Conservation (phyloP, 2,113 vertebrate genomes). For the Oryzias melastigma region DNA sequence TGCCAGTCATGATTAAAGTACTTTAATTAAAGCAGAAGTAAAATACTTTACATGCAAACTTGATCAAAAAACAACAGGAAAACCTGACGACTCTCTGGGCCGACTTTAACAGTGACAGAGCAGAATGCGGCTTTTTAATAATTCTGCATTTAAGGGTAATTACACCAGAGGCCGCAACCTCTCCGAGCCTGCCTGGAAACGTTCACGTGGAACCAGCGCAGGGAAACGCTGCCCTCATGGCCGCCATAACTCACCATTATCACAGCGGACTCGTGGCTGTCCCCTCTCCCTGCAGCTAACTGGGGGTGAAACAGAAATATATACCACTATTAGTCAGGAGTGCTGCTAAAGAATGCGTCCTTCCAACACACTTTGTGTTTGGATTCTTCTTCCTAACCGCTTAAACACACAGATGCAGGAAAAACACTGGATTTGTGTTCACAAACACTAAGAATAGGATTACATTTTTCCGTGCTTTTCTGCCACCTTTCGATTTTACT, state of each 20-base stretch:
- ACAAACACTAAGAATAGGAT: neutral
- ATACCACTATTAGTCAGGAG: slow-evolving; percentile 59
- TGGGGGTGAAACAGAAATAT: slow-evolving; percentile 45
- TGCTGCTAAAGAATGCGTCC: slow-evolving; percentile 33
- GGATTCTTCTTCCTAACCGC: slow-evolving; percentile 19
- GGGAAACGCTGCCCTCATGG: slow-evolving; percentile 22
- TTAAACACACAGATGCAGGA: slow-evolving; percentile 18
- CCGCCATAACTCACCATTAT: slow-evolving; percentile 76
- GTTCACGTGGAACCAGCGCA: slow-evolving; percentile 52
- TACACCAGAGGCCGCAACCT: slow-evolving; percentile 34
- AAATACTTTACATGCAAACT: too few species aligned
- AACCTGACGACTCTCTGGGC: neutral
- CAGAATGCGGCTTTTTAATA: slow-evolving; percentile 19
- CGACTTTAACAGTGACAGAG: slow-evolving; percentile 46
- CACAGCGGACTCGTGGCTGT: slow-evolving; percentile 58
- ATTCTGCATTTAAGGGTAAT: slow-evolving; percentile 52
- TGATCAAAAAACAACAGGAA: neutral
- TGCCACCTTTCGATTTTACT: too few species aligned
- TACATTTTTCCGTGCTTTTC: too few species aligned
- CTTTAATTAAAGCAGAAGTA: too few species aligned
- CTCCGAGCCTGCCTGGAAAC: slow-evolving; percentile 33
- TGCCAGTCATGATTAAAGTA: too few species aligned
- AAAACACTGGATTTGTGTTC: neutral
- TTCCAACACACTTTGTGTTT: slow-evolving; percentile 29
- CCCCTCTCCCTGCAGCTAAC: slow-evolving; percentile 44